These are phyloP conservation scores for Carcina quercana DNA, from an alignment of 2,888 invertebrate species.

Conservation along the genomic window DNA sequence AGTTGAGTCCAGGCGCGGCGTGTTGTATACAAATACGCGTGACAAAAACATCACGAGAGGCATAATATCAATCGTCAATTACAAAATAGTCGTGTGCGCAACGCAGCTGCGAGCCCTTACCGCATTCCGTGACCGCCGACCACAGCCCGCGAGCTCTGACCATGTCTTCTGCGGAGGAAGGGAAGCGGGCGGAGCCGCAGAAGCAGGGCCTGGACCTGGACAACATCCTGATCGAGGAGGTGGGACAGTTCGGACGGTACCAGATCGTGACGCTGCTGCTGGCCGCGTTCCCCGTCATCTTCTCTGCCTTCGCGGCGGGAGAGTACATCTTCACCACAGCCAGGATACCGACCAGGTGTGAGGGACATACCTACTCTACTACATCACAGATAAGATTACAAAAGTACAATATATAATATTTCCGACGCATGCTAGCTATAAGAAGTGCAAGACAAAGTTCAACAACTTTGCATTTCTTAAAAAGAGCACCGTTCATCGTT, in stretches of 20 bases:
- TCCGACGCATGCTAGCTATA: no score
- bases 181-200: slow-evolving; percentile 16
- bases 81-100: no score
- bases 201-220: slow-evolving; percentile 45
- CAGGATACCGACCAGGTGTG: slow-evolving; percentile 57
- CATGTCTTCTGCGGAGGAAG: slow-evolving; percentile 35
- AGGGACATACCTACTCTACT: neutral
- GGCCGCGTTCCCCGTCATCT: slow-evolving; percentile 54
- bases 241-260: slow-evolving; percentile 59
- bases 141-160: slow-evolving; percentile 26
- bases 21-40: no score
- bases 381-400: neutral
- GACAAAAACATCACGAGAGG: no score
- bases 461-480: no score
- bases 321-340: slow-evolving; percentile 64
- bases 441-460: no score
- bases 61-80: no score
- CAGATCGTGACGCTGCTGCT: slow-evolving; percentile 49
- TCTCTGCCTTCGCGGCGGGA: slow-evolving; percentile 57
- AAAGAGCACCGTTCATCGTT: no score
- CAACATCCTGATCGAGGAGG: slow-evolving; percentile 46
- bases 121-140: no score
- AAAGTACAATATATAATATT: no score
- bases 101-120: no score
- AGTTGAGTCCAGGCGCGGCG: no score